Evolutionary conservation across 1,140 invertebrate species (phyloP).

Genomic region (Macrosteles quadrilineatus): DNA sequence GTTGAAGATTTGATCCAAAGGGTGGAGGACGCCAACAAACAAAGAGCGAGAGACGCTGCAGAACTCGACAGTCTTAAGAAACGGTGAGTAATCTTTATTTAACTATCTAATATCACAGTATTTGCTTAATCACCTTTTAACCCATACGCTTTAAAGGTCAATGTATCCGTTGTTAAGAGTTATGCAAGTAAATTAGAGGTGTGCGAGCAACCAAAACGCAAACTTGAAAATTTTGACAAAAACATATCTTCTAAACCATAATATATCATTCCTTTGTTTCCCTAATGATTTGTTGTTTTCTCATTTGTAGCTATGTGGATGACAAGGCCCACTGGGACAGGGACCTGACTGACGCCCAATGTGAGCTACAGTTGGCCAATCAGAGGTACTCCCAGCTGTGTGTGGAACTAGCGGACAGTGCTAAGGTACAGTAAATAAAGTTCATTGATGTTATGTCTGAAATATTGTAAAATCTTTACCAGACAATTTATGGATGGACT

Average conservation of each 20-base stretch:
- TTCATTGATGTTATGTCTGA: too few species aligned
- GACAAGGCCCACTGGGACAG: conserved; percentile 67
- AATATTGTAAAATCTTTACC: too few species aligned
- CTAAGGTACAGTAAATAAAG: conserved; percentile 49
- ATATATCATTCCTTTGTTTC: too few species aligned
- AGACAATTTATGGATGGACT: too few species aligned
- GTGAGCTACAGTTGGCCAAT: conserved; percentile 61
- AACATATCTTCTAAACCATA: too few species aligned
- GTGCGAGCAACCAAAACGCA: too few species aligned
- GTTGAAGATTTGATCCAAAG: conserved; percentile 72
- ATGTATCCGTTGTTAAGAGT: too few species aligned
- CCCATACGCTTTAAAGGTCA: too few species aligned
- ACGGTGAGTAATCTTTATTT: conserved; percentile 39
- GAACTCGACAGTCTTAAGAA: conserved; percentile 63
- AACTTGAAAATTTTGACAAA: too few species aligned
- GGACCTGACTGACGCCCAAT: conserved; percentile 61
- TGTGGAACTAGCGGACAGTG: conserved; percentile 59
- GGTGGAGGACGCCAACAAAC: conserved; percentile 68
- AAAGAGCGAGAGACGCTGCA: conserved; percentile 67
- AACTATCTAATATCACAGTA: not conserved
- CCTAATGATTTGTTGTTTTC: too few species aligned
- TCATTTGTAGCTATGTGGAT: conserved; percentile 40
- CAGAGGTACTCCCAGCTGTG: conserved; percentile 62
- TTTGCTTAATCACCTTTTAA: not conserved
- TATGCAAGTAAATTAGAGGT: too few species aligned